phyloP scores from a whole-genome alignment of 2,797 vertebrate genomes.

The Phoeniculus purpureus region DNA sequence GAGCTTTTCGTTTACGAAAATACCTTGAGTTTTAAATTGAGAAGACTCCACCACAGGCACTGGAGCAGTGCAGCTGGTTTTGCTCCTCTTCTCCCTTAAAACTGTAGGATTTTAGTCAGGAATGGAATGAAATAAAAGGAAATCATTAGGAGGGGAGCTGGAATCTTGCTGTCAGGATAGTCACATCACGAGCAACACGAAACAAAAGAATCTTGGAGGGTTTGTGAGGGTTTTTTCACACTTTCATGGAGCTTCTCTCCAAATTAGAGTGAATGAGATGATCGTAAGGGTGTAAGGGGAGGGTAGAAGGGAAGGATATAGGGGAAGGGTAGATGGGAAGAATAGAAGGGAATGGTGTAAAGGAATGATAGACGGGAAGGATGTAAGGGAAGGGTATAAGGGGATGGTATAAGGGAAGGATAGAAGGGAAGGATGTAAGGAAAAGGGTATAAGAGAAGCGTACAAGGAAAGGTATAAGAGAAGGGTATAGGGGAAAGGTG shows the following conservation, averaged over 20 bases:
- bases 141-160: neutral
- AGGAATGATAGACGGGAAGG: too few relatives aligned
- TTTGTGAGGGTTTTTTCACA: neutral
- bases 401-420: too few relatives aligned
- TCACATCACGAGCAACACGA: neutral
- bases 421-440: too few relatives aligned
- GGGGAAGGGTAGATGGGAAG: too few relatives aligned
- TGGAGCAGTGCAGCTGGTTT: neutral
- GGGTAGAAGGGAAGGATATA: too few relatives aligned
- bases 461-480: too few relatives aligned
- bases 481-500: too few relatives aligned
- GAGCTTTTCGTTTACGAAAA: neutral
- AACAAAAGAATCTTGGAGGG: neutral
- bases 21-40: fast-evolving
- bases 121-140: neutral
- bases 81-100: neutral
- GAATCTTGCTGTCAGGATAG: neutral
- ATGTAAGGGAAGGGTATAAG: too few relatives aligned
- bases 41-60: neutral
- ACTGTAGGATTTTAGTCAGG: neutral
- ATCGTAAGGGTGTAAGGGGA: slow-evolving; percentile 18
- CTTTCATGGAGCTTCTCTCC: neutral
- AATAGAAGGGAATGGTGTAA: too few relatives aligned
- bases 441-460: too few relatives aligned
- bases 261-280: slow-evolving; percentile 32